These are phyloP conservation scores for Megaptera novaeangliae DNA, from an alignment of 2,113 vertebrate genomes.

Conservation along the genomic window DNA sequence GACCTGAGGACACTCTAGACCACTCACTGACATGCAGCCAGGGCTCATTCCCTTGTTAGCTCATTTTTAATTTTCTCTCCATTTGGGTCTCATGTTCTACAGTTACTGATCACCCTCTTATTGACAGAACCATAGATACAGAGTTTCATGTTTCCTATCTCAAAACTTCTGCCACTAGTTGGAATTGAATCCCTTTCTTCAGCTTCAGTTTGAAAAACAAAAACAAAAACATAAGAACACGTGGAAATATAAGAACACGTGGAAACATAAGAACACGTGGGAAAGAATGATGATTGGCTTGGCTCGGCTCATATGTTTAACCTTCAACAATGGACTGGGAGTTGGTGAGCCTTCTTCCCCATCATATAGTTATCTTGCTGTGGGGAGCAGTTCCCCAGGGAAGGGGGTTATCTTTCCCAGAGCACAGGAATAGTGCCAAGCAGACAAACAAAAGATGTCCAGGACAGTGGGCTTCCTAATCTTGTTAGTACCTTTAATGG, in stretches of 20 bases:
- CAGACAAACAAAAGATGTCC: neutral
- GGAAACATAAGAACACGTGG: neutral
- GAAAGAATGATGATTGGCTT: neutral
- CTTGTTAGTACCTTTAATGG: neutral
- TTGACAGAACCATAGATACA: neutral
- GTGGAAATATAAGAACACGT: neutral
- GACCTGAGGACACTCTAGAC: neutral
- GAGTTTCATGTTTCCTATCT: neutral
- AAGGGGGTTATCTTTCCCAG: neutral
- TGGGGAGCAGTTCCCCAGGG: neutral
- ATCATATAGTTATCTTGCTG: neutral
- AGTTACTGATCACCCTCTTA: neutral
- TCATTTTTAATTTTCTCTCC: neutral
- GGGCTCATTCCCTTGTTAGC: neutral
- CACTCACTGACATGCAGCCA: neutral
- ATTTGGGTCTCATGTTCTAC: neutral
- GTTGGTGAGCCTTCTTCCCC: too few relatives aligned
- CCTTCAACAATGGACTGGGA: neutral
- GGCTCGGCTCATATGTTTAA: neutral
- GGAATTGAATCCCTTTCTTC: neutral
- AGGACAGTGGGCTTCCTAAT: neutral
- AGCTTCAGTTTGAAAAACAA: neutral
- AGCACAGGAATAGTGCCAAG: neutral
- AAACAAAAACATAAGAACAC: neutral
- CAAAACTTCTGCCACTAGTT: neutral